phyloP scores from a whole-genome alignment of 2,888 invertebrate species.

The Tridacna crocea region DNA sequence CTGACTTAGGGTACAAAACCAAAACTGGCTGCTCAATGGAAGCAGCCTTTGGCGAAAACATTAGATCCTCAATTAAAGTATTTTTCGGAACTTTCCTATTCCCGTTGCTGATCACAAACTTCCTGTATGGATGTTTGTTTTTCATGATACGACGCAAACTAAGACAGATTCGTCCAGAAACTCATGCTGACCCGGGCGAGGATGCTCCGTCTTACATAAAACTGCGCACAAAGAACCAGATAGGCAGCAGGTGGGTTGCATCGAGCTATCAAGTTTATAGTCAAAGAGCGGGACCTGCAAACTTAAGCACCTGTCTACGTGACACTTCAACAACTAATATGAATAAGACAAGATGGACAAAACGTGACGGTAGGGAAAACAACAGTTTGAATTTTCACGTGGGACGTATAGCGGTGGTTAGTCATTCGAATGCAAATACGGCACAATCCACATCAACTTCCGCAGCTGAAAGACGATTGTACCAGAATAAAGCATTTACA shows the following conservation, averaged over 20 bases:
- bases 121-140: conserved; percentile 2
- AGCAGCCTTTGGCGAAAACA: background rate
- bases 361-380: background rate
- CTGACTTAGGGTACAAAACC: background rate
- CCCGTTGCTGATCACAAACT: conserved; percentile 13
- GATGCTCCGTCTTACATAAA: background rate
- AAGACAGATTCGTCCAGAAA: background rate
- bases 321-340: background rate
- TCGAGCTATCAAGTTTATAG: background rate
- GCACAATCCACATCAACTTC: background rate
- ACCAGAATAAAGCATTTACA: conserved; percentile 19
- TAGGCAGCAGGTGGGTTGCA: background rate
- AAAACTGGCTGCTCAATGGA: conserved; percentile 23
- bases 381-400: background rate
- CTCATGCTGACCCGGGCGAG: background rate
- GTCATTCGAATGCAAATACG: background rate
- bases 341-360: background rate
- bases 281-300: background rate
- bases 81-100: conserved; percentile 1
- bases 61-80: conserved; percentile 3
- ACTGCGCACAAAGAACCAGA: background rate
- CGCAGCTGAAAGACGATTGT: background rate
- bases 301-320: background rate
- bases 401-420: too few relatives aligned
- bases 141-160: background rate